Conservation (phyloP, 2,113 vertebrate genomes). For the Menura novaehollandiae region DNA sequence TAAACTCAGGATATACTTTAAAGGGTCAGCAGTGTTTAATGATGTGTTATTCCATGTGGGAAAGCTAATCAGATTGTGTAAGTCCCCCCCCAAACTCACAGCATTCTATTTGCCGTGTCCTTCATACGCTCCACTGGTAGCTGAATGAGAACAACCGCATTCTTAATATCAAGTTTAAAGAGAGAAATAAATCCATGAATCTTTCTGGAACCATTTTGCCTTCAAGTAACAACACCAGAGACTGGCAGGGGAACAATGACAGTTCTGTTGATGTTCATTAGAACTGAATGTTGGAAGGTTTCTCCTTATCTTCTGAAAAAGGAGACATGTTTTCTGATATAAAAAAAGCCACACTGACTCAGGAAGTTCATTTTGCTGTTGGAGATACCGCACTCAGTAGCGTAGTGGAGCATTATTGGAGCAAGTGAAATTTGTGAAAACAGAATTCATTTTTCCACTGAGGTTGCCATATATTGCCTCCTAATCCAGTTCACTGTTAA, state of each 20-base stretch:
- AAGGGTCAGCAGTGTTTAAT: neutral
- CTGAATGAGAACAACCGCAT: neutral
- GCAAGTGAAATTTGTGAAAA: neutral
- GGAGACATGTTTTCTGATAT: neutral
- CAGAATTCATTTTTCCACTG: neutral
- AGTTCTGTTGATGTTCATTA: neutral
- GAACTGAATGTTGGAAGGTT: neutral
- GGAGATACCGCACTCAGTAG: neutral
- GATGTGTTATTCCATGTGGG: neutral
- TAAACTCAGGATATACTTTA: neutral
- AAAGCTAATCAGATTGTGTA: neutral
- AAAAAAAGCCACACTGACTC: neutral
- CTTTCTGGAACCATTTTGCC: neutral
- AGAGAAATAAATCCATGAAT: neutral
- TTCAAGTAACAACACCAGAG: neutral
- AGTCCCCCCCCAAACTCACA: neutral
- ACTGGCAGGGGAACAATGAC: neutral
- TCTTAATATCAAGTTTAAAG: neutral
- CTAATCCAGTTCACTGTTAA: neutral
- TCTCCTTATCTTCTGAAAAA: neutral
- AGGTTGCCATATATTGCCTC: neutral
- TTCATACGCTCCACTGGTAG: neutral
- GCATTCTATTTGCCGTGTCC: neutral
- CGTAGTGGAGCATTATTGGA: accelerated
- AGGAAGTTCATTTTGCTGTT: neutral